phyloP scores from a whole-genome alignment of 2,888 invertebrate genomes.

The Lysandra bellargus region DNA sequence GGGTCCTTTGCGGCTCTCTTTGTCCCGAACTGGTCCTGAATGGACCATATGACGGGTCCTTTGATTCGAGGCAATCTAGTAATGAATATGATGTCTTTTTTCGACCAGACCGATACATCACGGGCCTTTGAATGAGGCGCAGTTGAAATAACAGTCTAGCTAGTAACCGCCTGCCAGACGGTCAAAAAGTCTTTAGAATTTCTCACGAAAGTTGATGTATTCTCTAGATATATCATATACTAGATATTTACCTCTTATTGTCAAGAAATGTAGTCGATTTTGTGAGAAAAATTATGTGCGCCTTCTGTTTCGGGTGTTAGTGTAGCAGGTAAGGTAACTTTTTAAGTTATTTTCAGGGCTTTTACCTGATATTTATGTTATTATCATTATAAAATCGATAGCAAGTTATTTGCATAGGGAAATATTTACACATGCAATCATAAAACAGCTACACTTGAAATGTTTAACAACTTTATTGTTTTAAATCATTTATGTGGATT shows the following conservation, averaged over 20 bases:
- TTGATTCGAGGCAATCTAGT: slow-evolving; percentile 58
- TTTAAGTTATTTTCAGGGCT: not conserved
- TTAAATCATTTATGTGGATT: no score
- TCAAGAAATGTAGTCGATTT: slow-evolving; percentile 35
- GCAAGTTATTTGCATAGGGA: no score
- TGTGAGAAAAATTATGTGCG: slow-evolving; percentile 24
- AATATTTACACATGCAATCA: no score
- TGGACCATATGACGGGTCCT: slow-evolving; percentile 73
- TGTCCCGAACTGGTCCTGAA: slow-evolving; percentile 68
- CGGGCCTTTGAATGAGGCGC: slow-evolving; percentile 53
- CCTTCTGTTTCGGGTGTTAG: not conserved
- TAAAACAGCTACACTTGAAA: no score
- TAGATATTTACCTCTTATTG: not conserved
- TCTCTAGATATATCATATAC: not conserved
- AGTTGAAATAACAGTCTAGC: slow-evolving; percentile 67
- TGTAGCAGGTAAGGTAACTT: slow-evolving; percentile 27
- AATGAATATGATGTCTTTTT: slow-evolving; percentile 57
- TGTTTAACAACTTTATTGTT: no score
- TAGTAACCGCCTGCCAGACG: slow-evolving; percentile 45
- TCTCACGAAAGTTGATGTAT: slow-evolving; percentile 38
- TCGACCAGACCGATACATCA: slow-evolving; percentile 63
- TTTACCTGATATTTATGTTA: no score
- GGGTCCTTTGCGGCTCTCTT: slow-evolving; percentile 77
- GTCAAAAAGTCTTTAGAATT: slow-evolving; percentile 44
- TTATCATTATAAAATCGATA: not conserved